Evolutionary conservation across 1,140 invertebrate species (phyloP).

Genomic region (Drosophila lowei): DNA sequence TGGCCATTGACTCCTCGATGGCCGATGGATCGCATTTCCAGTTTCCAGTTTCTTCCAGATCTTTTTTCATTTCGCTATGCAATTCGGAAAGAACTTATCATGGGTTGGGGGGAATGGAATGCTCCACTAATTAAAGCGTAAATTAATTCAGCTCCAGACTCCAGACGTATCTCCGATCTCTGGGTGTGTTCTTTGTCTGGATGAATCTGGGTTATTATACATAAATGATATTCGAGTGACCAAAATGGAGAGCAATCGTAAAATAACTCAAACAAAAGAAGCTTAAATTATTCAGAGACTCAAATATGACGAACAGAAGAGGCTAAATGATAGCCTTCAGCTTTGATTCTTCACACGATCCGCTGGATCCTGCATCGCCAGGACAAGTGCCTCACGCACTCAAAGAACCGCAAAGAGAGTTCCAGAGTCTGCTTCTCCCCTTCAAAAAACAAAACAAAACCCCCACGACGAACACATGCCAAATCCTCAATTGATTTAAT

Average conservation of each 20-base stretch:
- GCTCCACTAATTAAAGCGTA: slow-evolving; percentile 34
- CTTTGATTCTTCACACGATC: too few species aligned
- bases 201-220: slow-evolving; percentile 3
- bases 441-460: too few species aligned
- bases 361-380: too few species aligned
- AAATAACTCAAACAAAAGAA: too few species aligned
- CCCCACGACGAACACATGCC: slow-evolving; percentile 29
- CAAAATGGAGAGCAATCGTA: too few species aligned
- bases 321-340: too few species aligned
- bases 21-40: slow-evolving; percentile 39
- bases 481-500: slow-evolving; percentile 55
- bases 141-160: slow-evolving; percentile 36
- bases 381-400: too few species aligned
- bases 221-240: too few species aligned
- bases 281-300: too few species aligned
- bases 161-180: slow-evolving; percentile 4
- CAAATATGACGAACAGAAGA: too few species aligned
- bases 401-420: too few species aligned
- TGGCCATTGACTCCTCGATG: slow-evolving; percentile 37
- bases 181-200: slow-evolving; percentile 17
- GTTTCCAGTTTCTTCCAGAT: slow-evolving; percentile 20
- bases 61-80: slow-evolving; percentile 37
- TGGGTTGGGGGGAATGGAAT: neutral
- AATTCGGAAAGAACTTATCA: slow-evolving; percentile 22
- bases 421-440: too few species aligned